These are phyloP conservation scores for Chrysotoxum bicinctum DNA, from an alignment of 2,888 invertebrate species.

Conservation along the genomic window DNA sequence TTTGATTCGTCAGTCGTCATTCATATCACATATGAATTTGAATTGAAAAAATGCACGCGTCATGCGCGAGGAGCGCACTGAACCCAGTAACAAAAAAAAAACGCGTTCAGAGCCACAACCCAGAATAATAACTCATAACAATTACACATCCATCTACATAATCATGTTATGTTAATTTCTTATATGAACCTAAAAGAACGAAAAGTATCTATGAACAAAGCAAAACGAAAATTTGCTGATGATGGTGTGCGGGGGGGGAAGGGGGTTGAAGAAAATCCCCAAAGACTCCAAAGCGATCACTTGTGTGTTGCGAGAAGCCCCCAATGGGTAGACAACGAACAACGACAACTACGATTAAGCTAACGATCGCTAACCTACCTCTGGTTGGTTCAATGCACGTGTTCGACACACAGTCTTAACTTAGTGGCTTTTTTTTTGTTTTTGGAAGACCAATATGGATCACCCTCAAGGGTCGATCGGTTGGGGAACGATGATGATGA, in stretches of 20 bases:
- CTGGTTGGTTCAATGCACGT: slow-evolving; percentile 50
- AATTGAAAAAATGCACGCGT: slow-evolving; percentile 58
- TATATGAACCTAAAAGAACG: slow-evolving; percentile 25
- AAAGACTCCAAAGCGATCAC: slow-evolving; percentile 63
- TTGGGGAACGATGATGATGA: slow-evolving; percentile 8
- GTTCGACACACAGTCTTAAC: slow-evolving; percentile 47
- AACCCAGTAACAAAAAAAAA: slow-evolving; percentile 33
- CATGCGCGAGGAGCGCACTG: slow-evolving; percentile 60
- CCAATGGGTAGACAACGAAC: slow-evolving; percentile 17
- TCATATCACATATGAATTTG: slow-evolving; percentile 18
- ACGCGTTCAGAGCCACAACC: slow-evolving; percentile 35
- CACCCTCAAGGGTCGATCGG: slow-evolving; percentile 59
- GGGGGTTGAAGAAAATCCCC: slow-evolving; percentile 13
- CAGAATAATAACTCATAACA: slow-evolving; percentile 67
- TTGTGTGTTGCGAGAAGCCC: slow-evolving; percentile 42
- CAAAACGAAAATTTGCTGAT: slow-evolving; percentile 20
- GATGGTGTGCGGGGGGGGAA: not conserved
- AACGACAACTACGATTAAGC: slow-evolving; percentile 37
- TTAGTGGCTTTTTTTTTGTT: not conserved
- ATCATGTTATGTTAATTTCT: slow-evolving; percentile 68
- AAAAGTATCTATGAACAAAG: slow-evolving; percentile 33
- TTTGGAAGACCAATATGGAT: slow-evolving; percentile 25
- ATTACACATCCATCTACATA: slow-evolving; percentile 71
- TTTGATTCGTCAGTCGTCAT: slow-evolving; percentile 24
- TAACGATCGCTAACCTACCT: slow-evolving; percentile 44